Conservation (phyloP, 1,140 invertebrate genomes). For the Drosophila repleta region DNA sequence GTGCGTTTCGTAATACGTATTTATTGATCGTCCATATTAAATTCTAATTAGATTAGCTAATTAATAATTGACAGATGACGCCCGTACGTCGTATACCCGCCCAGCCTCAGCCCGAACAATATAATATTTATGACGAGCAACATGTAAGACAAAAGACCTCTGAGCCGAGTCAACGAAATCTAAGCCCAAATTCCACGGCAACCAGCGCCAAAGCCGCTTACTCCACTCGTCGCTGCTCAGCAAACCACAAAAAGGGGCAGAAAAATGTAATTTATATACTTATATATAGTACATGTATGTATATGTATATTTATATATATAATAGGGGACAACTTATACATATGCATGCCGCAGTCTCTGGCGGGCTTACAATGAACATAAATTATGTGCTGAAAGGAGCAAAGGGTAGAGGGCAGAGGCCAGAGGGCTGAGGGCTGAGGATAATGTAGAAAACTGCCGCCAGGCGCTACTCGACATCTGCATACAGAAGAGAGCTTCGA, state of each 20-base stretch:
- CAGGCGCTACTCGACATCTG: constrained; percentile 29
- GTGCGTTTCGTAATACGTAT: background rate
- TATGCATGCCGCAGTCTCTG: constrained; percentile 22
- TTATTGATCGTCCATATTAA: constrained; percentile 17
- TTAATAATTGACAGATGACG: constrained; percentile 59
- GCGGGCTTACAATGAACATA: constrained; percentile 68
- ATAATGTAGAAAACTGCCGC: constrained; percentile 11
- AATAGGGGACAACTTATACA: constrained; percentile 42
- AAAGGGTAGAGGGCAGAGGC: background rate
- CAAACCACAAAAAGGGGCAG: constrained; percentile 4
- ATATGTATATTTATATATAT: background rate
- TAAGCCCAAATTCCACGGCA: constrained; percentile 69
- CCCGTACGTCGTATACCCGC: no score
- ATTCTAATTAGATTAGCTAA: constrained; percentile 68
- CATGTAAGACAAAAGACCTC: constrained; percentile 66
- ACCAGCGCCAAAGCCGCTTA: constrained; percentile 43
- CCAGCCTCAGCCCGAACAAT: constrained; percentile 22
- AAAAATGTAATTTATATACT: background rate
- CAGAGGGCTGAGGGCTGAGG: background rate
- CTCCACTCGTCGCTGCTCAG: constrained; percentile 16
- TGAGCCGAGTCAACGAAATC: constrained; percentile 72
- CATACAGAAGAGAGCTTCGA: constrained; percentile 22
- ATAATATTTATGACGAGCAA: constrained; percentile 66
- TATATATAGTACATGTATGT: background rate
- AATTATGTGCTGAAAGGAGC: constrained; percentile 69